Conservation (phyloP, 2,797 vertebrate species). For the Peromyscus attwateri region DNA sequence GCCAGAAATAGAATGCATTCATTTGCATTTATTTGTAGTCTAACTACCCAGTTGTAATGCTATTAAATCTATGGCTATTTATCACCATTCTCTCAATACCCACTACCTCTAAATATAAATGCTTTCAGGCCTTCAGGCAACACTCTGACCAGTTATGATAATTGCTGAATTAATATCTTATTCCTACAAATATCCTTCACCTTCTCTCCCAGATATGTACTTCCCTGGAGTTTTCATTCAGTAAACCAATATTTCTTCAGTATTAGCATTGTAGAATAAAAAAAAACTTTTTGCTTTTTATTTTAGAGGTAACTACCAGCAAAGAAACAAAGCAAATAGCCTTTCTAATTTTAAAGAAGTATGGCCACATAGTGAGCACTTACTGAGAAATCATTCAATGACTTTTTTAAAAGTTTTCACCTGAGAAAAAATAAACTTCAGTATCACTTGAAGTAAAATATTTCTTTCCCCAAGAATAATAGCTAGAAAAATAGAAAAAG, state of each 20-base stretch:
- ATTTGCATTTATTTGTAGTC: constrained; percentile 45
- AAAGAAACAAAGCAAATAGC: constrained; percentile 56
- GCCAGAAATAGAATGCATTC: constrained; percentile 24
- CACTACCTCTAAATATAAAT: constrained; percentile 7
- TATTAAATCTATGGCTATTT: not conserved
- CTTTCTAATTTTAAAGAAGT: constrained; percentile 6
- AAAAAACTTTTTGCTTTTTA: constrained; percentile 58
- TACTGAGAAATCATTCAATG: not conserved
- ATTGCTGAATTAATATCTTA: not conserved
- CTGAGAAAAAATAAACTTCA: constrained; percentile 34
- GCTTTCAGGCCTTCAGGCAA: not conserved
- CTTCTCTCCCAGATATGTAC: constrained; percentile 33
- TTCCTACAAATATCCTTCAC: not conserved
- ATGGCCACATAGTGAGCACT: not conserved
- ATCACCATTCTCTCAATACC: not conserved
- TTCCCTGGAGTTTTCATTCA: constrained; percentile 31
- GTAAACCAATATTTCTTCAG: constrained; percentile 24
- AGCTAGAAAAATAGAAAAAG: constrained; percentile 5
- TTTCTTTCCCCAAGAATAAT: constrained; percentile 64
- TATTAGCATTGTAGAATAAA: constrained; percentile 43
- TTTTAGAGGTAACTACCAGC: not conserved
- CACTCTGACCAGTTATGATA: not conserved
- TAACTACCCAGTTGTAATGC: not conserved
- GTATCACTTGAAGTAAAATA: constrained; percentile 37
- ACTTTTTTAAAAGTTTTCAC: not conserved